Evolutionary conservation across 1,140 invertebrate genomes (phyloP), one percentile per base, ranked within the genome.

Genomic region (Hirudo medicinalis): DNA sequence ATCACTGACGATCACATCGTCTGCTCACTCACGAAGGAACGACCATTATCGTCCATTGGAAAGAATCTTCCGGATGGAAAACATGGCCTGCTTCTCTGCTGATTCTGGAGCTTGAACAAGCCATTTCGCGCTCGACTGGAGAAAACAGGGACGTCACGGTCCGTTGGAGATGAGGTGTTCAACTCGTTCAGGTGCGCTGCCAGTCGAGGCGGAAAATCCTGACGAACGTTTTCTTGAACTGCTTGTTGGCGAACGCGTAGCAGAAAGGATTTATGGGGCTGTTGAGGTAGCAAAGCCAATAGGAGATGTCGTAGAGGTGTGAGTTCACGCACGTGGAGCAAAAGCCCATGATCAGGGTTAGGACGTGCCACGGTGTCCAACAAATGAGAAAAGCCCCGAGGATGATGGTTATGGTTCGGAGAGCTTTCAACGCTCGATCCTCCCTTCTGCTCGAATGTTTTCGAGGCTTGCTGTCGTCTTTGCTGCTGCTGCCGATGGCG

Each of bases 281-380:
- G 80, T 99, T 99, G 63, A 95, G 90, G 79, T 99, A 99, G 83
- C 96, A 99, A 20, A 99, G 85, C 83, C 98, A 99, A 80, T 99
- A 99, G 0, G 92, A 92, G 81, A 99, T 95, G 88, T 95, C 91
- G 81, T 94, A 99, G 4, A 99, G 83, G 79, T 94, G 89, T 75
- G 88, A 86, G 79, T 93, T 94, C 13, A 76, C 77, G 71, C 67
- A 17, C 1, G 36, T n/a, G 19, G 69, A 22, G 19, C 69, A 70
- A 81, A 99, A 96, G 0, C 94, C 94, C 79, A 95, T 93, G 4
- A 99, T 91, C 72, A 99, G 85, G 0, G 95, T 93, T 68, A 84
- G 78, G 40, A 99, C 88, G 80, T 99, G 97, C 82, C 98, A 99
- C 0, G 97, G 97, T 15, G 97, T 99, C 97, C 97, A 99, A 81